Conservation (phyloP, 2,797 vertebrate genomes). For the Loriculus beryllinus region DNA sequence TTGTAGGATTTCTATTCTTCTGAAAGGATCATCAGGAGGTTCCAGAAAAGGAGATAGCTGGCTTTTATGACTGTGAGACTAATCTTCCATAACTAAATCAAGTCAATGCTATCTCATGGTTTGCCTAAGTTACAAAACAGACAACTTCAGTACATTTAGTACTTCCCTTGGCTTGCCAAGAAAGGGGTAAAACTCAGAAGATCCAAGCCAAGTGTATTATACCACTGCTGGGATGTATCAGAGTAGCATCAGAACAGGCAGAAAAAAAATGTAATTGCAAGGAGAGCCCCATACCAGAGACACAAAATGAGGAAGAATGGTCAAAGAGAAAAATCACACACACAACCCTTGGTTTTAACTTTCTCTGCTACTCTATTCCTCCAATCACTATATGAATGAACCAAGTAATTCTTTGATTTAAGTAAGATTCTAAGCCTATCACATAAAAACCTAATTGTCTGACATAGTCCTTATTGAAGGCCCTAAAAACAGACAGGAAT, state of each 20-base stretch:
- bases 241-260: not conserved
- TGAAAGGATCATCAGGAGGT: not conserved
- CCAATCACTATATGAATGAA: not conserved
- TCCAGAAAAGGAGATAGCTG: slow-evolving; percentile 1
- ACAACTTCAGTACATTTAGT: not conserved
- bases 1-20: not conserved
- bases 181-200: not conserved
- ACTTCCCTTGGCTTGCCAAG: not conserved
- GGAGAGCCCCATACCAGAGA: not conserved
- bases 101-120: not conserved
- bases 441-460: not conserved
- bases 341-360: too few relatives aligned
- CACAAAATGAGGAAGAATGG: not conserved
- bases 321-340: not conserved
- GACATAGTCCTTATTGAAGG: not conserved
- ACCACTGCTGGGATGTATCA: not conserved
- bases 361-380: not conserved
- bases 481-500: not conserved
- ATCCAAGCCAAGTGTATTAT: not conserved
- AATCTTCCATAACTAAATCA: not conserved
- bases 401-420: not conserved
- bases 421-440: not conserved
- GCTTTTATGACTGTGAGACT: not conserved
- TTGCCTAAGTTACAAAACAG: slow-evolving; percentile 30
- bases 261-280: not conserved